Conservation (phyloP, 2,888 invertebrate genomes). For the Villa cingulata region DNA sequence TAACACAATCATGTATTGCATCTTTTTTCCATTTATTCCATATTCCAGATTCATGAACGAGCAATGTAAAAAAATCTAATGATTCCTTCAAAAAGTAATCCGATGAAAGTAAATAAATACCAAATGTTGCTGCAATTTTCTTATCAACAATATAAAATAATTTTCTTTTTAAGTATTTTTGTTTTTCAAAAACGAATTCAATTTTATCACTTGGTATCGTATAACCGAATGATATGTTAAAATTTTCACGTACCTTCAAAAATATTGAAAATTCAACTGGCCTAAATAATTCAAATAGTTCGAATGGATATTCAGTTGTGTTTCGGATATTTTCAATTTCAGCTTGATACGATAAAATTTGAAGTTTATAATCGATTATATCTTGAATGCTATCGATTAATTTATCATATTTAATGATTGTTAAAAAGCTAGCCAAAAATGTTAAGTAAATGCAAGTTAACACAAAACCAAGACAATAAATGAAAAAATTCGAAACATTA, state of each 20-base stretch:
- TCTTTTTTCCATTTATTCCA: no score
- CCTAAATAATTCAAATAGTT: background rate
- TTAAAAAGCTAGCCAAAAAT: slow-evolving; percentile 24
- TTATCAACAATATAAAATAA: slow-evolving; percentile 22
- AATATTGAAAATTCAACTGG: background rate
- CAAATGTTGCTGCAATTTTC: no score
- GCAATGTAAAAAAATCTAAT: no score
- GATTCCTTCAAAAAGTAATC: no score
- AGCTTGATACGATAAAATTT: slow-evolving; percentile 27
- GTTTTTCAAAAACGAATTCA: slow-evolving; percentile 22
- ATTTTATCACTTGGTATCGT: slow-evolving; percentile 25
- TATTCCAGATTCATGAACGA: no score
- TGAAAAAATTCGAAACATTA: slow-evolving; percentile 4
- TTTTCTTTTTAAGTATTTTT: slow-evolving; percentile 19
- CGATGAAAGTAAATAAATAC: no score
- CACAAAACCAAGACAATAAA: slow-evolving; percentile 17
- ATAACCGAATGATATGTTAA: slow-evolving; percentile 24
- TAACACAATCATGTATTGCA: no score
- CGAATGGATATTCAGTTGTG: background rate
- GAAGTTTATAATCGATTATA: slow-evolving; percentile 19
- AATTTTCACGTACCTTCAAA: background rate
- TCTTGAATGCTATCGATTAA: slow-evolving; percentile 26
- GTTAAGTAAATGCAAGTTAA: slow-evolving; percentile 24
- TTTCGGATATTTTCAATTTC: slow-evolving; percentile 22
- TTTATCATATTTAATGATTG: slow-evolving; percentile 22